Percentiles rank a stretch among this genome's conserved stretches.
These are phyloP conservation scores for Psittacula echo DNA, from an alignment of 2,797 vertebrate species.

Conservation along the genomic window DNA sequence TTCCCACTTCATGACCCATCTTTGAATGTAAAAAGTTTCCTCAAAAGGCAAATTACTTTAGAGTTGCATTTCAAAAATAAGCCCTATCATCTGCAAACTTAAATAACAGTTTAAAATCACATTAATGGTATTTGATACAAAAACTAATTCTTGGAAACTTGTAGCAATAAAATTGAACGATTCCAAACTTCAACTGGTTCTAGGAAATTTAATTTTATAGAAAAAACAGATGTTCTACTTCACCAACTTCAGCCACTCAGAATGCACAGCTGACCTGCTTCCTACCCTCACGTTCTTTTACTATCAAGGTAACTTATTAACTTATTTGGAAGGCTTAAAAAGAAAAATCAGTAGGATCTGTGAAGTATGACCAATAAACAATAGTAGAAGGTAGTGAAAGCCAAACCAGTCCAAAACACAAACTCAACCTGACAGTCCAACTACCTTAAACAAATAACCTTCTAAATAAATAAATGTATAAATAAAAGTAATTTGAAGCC, in stretches of 20 bases:
- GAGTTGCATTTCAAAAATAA: background rate
- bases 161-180: background rate
- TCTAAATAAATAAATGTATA: background rate
- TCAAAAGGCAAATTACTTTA: background rate
- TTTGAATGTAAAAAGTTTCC: background rate
- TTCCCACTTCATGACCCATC: background rate
- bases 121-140: background rate
- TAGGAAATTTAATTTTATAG: slow-evolving; percentile 24
- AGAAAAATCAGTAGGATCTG: background rate
- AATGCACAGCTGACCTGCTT: background rate
- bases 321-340: background rate
- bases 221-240: slow-evolving; percentile 15
- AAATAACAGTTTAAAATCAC: background rate
- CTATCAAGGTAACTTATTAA: background rate
- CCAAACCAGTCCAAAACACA: background rate
- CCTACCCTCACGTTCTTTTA: background rate
- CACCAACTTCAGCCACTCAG: background rate
- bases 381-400: background rate
- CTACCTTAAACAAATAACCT: background rate
- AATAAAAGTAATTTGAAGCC: background rate
- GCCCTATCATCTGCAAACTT: background rate
- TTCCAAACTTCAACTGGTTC: background rate
- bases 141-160: slow-evolving; percentile 7
- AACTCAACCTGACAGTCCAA: background rate
- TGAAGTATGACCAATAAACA: background rate